These are phyloP conservation scores for Pantherophis vulpinus DNA, from an alignment of 2,797 vertebrate species.

Conservation along the genomic window DNA sequence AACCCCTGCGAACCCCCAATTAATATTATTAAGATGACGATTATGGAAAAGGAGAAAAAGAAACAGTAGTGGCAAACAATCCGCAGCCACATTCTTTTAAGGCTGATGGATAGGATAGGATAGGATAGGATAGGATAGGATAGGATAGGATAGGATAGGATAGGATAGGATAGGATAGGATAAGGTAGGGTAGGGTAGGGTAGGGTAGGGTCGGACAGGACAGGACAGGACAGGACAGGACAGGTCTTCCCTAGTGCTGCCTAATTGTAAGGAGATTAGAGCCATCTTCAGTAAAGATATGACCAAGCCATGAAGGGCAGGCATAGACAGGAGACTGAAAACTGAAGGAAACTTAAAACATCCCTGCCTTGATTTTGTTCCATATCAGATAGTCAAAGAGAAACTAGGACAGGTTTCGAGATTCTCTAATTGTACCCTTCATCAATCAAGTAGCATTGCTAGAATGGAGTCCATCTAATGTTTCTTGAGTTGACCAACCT, in stretches of 20 bases:
- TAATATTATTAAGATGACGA: background rate
- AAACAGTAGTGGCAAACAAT: background rate
- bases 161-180: no score
- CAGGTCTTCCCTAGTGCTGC: background rate
- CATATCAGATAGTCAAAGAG: background rate
- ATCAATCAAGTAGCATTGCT: background rate
- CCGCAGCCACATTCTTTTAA: background rate
- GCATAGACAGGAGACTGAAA: background rate
- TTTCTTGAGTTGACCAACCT: background rate
- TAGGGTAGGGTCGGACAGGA: no score
- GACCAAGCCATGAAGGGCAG: background rate
- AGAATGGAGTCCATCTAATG: background rate
- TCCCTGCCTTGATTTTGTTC: background rate
- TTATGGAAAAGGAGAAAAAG: background rate
- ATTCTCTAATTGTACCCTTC: background rate
- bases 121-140: no score
- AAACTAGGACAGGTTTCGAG: background rate
- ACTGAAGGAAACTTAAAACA: background rate
- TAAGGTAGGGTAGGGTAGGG: accelerated
- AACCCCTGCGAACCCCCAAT: background rate
- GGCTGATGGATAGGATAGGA: no score
- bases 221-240: no score
- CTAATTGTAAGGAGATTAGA: background rate
- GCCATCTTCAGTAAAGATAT: background rate
- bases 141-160: accelerated